Conservation (phyloP, 2,113 vertebrate genomes). For the Cynopterus brachyotis region DNA sequence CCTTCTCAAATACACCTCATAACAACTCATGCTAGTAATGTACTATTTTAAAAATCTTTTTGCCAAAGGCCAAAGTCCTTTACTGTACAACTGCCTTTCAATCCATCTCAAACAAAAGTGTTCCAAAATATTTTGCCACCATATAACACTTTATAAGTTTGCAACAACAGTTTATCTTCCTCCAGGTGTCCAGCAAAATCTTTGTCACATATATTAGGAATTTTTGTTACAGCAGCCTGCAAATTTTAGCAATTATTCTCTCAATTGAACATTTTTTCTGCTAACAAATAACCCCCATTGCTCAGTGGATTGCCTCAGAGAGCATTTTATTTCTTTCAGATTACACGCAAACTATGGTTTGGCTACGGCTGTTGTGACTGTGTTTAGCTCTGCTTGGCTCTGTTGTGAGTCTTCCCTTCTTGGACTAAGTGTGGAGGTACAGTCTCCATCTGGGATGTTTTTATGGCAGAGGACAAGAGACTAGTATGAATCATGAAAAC, state of each 20-base stretch:
- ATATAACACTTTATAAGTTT: not conserved
- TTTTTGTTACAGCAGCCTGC: not conserved
- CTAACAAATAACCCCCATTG: not conserved
- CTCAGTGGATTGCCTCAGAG: not conserved
- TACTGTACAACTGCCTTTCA: not conserved
- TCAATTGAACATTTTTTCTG: not conserved
- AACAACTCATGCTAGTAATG: not conserved
- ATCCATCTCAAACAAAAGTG: slow-evolving; percentile 32
- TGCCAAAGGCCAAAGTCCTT: not conserved
- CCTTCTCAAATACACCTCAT: not conserved
- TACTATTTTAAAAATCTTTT: slow-evolving; percentile 39
- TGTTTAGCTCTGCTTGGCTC: not conserved
- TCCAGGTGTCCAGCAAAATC: not conserved
- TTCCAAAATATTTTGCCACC: slow-evolving; percentile 30
- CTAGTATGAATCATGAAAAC: not conserved
- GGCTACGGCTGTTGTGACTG: not conserved
- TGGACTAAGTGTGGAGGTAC: not conserved
- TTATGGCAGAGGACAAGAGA: not conserved
- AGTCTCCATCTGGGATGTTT: not conserved
- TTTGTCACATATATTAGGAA: not conserved
- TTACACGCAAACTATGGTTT: not conserved
- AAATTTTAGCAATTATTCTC: slow-evolving; percentile 1
- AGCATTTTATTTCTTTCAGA: not conserved
- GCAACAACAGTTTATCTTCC: not conserved
- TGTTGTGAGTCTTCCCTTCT: not conserved